Evolutionary conservation across 2,113 vertebrate species (phyloP).

Genomic region (Calyptomena viridis): DNA sequence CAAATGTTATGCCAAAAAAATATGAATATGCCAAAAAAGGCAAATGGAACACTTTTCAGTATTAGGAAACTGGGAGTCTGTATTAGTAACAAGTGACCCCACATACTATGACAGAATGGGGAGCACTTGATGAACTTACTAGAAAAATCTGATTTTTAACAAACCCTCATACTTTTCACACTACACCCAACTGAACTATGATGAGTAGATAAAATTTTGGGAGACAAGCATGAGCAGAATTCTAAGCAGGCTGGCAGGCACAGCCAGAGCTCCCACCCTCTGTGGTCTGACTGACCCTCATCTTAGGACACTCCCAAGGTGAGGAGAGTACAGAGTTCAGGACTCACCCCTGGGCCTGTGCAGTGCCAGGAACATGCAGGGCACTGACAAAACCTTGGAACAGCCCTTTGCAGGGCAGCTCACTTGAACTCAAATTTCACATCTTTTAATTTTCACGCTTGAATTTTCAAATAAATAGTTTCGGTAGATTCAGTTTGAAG

Average conservation of each 20-base stretch:
- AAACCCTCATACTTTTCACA: accelerated
- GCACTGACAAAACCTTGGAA: accelerated
- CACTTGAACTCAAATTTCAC: not conserved
- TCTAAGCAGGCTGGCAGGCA: not conserved
- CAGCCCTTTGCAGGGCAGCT: not conserved
- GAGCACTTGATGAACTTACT: not conserved
- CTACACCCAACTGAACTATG: accelerated
- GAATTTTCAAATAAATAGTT: not conserved
- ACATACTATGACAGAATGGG: accelerated
- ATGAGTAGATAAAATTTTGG: not conserved
- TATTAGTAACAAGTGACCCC: not conserved
- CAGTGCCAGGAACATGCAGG: accelerated
- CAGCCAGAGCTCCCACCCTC: not conserved
- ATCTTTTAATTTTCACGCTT: not conserved
- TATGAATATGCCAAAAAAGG: not conserved
- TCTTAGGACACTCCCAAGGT: not conserved
- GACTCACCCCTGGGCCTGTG: not conserved
- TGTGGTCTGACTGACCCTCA: not conserved
- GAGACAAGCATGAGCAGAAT: not conserved
- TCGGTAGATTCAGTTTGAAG: not conserved
- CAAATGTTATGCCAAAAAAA: not conserved
- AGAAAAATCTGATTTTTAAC: not conserved
- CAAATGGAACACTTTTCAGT: not conserved
- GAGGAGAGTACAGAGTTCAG: not conserved
- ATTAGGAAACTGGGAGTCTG: not conserved